Conservation (phyloP, 2,113 vertebrate species). For the Fregata magnificens region DNA sequence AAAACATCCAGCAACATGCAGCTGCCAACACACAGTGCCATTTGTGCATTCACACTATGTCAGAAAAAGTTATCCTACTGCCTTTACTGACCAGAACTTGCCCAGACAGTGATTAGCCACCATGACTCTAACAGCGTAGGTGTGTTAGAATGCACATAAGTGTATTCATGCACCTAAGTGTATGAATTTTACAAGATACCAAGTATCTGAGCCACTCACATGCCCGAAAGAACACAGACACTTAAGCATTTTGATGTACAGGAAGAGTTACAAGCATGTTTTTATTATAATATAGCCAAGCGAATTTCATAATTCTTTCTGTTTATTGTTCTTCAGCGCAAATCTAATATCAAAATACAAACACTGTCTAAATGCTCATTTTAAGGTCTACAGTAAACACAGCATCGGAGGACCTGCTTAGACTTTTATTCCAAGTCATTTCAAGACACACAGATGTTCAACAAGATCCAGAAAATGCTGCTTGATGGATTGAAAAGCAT, state of each 20-base stretch:
- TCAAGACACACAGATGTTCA: conserved; percentile 39
- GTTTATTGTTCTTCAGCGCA: not conserved
- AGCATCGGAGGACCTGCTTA: not conserved
- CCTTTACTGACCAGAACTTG: not conserved
- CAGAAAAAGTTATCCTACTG: not conserved
- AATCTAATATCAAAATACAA: not conserved
- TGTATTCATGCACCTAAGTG: not conserved
- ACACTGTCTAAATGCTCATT: not conserved
- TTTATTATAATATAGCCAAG: not conserved
- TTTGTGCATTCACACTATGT: not conserved
- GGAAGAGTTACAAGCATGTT: not conserved
- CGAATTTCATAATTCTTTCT: not conserved
- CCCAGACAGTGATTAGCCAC: not conserved
- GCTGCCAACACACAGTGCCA: not conserved
- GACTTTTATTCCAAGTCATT: conserved; percentile 1
- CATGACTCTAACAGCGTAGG: not conserved
- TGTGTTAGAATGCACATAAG: not conserved
- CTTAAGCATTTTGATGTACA: not conserved
- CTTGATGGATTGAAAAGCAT: conserved; percentile 38
- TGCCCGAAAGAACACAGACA: rapidly evolving
- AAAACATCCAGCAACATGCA: not conserved
- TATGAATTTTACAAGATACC: not conserved
- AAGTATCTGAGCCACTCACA: not conserved
- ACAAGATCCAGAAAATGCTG: conserved; percentile 48
- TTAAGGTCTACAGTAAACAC: not conserved